These are phyloP conservation scores for Nomada goodeniana DNA, from an alignment of 2,888 invertebrate species.

Conservation along the genomic window DNA sequence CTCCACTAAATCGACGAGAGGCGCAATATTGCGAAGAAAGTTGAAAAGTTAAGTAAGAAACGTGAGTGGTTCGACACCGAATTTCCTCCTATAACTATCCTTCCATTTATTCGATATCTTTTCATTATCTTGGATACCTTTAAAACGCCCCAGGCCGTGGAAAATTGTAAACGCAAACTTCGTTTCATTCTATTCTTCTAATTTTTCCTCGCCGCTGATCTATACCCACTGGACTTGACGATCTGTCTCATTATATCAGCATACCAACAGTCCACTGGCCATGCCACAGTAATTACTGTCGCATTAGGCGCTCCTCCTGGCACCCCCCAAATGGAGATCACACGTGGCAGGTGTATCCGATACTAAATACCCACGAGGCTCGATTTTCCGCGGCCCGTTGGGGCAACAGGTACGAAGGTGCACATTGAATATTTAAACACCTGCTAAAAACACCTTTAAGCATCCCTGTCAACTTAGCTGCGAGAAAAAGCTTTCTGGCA, in stretches of 20 bases:
- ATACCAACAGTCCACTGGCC: not conserved
- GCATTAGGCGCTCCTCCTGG: slow-evolving; percentile 8
- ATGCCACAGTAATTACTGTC: slow-evolving; percentile 22
- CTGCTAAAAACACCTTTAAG: no score
- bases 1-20: no score
- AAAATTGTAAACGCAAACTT: not conserved
- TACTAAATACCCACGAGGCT: not conserved
- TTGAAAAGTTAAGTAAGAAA: not conserved
- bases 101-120: not conserved
- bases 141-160: not conserved
- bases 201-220: not conserved
- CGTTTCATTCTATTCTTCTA: no score
- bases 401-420: slow-evolving; percentile 14
- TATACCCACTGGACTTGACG: not conserved
- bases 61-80: not conserved
- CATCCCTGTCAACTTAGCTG: no score
- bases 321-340: not conserved
- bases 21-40: not conserved
- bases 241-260: not conserved
- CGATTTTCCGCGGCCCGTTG: no score
- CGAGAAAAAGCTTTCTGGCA: no score
- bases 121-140: not conserved
- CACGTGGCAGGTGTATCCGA: not conserved
- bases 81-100: not conserved
- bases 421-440: not conserved